Evolutionary conservation across 2,797 vertebrate species (phyloP).

Genomic region (Anguilla pacifica): DNA sequence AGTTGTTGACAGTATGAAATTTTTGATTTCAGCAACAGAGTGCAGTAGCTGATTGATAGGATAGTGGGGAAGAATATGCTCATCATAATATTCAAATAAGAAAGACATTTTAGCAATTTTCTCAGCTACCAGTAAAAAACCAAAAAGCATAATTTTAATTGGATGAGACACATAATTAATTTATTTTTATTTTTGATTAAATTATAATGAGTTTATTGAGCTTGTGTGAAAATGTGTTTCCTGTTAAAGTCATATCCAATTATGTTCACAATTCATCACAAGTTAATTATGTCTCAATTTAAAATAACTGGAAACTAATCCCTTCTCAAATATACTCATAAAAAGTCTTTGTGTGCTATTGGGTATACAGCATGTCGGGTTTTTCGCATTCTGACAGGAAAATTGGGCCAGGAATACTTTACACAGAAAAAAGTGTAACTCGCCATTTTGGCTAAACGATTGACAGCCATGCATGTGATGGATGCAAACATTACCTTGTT

Average conservation of each 20-base stretch:
- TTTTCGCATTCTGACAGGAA: not conserved
- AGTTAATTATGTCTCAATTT: conserved; percentile 30
- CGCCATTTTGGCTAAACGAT: not conserved
- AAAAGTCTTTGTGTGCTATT: not conserved
- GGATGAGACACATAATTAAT: conserved; percentile 29
- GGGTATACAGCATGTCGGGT: not conserved
- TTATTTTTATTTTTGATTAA: conserved; percentile 31
- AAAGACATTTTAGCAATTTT: not conserved
- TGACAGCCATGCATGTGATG: not conserved
- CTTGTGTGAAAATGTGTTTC: conserved; percentile 31
- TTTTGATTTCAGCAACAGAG: not conserved
- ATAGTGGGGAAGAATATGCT: not conserved
- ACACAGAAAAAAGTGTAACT: not conserved
- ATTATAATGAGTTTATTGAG: conserved; percentile 26
- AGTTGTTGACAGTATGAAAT: not conserved
- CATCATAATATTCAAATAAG: not conserved
- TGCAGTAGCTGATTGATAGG: not conserved
- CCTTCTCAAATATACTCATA: conserved; percentile 24
- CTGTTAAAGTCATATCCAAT: conserved; percentile 33
- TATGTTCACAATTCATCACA: conserved; percentile 39
- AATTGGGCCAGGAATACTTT: no score
- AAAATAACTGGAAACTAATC: conserved; percentile 33
- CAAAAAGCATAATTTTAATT: conserved; percentile 32
- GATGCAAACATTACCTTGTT: not conserved
- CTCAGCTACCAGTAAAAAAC: conserved; percentile 10